Base-by-base conservation (phyloP, 2,113 vertebrate species). In the Atrichornis clamosus region DNA sequence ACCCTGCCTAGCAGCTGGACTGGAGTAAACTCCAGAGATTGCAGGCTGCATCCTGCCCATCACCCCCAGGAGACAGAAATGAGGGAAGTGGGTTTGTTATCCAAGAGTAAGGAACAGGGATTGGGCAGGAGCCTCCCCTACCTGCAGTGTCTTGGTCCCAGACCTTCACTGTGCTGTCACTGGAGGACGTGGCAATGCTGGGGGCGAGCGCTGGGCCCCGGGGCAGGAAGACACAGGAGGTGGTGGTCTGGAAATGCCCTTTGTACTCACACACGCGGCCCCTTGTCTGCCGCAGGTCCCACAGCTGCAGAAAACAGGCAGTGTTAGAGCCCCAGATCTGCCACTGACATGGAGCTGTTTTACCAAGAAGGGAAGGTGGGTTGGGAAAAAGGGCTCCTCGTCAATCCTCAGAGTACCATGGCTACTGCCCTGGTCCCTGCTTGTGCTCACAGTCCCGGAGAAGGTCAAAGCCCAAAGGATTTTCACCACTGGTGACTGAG, bases 201-300 rank as follows among this genome's bases (percentile, higher is more conserved):
- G 98, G 96, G 37, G 94, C 5, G 9, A 82, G 96, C 4, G 93
- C 70, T 8, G 95, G 67, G 56, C 89, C 46, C 55, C 64, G 44
- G 1, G 99, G 99, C 42, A 99, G 98, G 94, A 99, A 99, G 68
- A 99, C 92, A 33, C 99, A 99, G 2, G 98, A 98, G 20, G 99
- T 98, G 0, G 98, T 98, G 75, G 98, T 99, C 96, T 99, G 99
- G 75, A 98, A 96, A 55, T 99, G 99, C 14, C 99, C 99, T 74
- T 92, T 97, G 95, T 99, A 99, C 74, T 99, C 99, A 33, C 98
- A 95, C 28, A 99, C 96, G 63, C 84, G 98, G 97, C 90, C 96
- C 84, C 98, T 98, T 0, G 98, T 98, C 98, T 99, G 99, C 73
- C 99, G 97, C n/a, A 99, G 98, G 97, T 99, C 99, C 99, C 99